Base-by-base conservation (phyloP, 53 echinoderm and acorn worm species). In the Pentamera pediparva region DNA sequence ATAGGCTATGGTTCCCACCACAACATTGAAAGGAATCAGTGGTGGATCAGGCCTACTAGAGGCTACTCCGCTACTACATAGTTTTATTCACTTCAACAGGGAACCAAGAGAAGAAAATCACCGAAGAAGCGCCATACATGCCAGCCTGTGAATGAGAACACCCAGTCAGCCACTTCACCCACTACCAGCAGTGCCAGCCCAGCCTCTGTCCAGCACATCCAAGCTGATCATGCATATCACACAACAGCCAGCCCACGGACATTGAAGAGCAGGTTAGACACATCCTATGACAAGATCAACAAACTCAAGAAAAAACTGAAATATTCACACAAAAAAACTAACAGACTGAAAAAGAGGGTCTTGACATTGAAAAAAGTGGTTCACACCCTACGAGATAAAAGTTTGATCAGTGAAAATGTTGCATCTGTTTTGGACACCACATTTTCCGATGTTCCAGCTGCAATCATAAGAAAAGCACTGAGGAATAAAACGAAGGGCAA, bases 301-400 rank as follows among this genome's bases (percentile, higher is more conserved):
- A 9, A 12, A 19, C 15, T 72, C 6, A 59, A 69, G 35, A 81
- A 22, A 12, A 29, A 21, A 22, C 36, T 86, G 20, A 76, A 76
- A 30, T 38, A 10, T 4, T 39, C 69, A 22, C 81, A 71, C 26
- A 50, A 73, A 18, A 85, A 62, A 63, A 18, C 77, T 9, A 51
- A 54, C 6, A 34, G 78, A 40, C 67, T 87, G 15, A 72, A 78
- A 28, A 78, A 78, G 55, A 87, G 78, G 51, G 82, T 87, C 7
- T 27, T 37, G 11, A 62, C 78, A 4, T 35, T 87, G 43, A 45
- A 81, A 33, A 29, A 22, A 3, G 52, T 80, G 24, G 61, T 76
- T 18, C 7, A 10, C 18, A 35, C 59, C 6, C 48, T 73, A 20
- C 13, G 32, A 17, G 26, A 77, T 4, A 62, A 86, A 13, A 59